A percentile compares a stretch with the other conserved stretches of the same genome.
These are phyloP conservation scores for Loripinus fragilis DNA, from an alignment of 2,888 invertebrate species.

Conservation along the genomic window DNA sequence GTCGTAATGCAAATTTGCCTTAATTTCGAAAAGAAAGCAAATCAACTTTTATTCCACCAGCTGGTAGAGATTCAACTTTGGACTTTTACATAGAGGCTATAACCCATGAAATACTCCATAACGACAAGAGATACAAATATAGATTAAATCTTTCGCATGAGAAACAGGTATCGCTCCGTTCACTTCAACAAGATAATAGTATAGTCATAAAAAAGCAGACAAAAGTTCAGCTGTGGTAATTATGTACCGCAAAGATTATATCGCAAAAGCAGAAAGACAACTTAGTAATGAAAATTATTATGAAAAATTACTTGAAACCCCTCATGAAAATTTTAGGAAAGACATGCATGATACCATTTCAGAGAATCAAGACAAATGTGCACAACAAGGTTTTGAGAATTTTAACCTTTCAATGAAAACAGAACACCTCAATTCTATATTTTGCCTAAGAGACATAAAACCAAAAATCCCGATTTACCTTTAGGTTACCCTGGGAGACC, in stretches of 20 bases:
- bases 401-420: neutral
- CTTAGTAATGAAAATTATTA: slow-evolving; percentile 13
- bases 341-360: neutral
- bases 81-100: slow-evolving; percentile 36
- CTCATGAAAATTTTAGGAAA: neutral
- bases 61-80: slow-evolving; percentile 20
- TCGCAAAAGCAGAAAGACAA: slow-evolving; percentile 17
- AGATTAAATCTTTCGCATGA: slow-evolving; percentile 9
- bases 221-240: slow-evolving; percentile 21
- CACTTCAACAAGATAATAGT: neutral
- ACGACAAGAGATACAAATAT: slow-evolving; percentile 4
- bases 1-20: neutral
- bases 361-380: neutral
- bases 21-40: slow-evolving; percentile 6
- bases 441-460: neutral
- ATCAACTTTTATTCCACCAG: slow-evolving; percentile 31
- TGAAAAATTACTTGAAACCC: neutral
- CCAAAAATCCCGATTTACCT: neutral
- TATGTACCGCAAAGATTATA: slow-evolving; percentile 24
- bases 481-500: slow-evolving; percentile 6
- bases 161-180: slow-evolving; percentile 1
- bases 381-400: neutral
- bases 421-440: slow-evolving; percentile 7
- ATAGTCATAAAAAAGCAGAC: slow-evolving; percentile 32
- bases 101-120: slow-evolving; percentile 27